Percentiles rank a stretch among this genome's conserved stretches.
Evolutionary conservation across 2,113 vertebrate genomes (phyloP).

Genomic region (Mobula hypostoma): DNA sequence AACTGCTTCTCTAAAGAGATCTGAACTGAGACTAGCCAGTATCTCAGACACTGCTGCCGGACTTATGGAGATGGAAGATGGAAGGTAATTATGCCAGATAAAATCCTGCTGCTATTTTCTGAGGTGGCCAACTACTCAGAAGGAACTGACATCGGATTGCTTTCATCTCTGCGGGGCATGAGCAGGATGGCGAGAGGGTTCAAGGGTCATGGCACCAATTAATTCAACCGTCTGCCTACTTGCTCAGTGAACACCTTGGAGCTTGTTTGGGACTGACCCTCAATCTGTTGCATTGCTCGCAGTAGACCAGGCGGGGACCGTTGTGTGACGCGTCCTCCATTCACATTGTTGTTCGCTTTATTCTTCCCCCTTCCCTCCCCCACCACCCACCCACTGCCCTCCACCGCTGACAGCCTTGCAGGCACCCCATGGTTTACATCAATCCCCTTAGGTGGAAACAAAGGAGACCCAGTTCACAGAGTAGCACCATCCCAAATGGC

Average conservation of each 20-base stretch:
- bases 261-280: slow-evolving; percentile 52
- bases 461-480: slow-evolving; percentile 59
- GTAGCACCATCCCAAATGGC: not conserved
- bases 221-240: slow-evolving; percentile 8
- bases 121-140: not conserved
- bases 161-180: not conserved
- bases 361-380: not conserved
- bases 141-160: not conserved
- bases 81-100: not conserved
- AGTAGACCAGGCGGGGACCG: slow-evolving; percentile 55
- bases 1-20: too few species aligned
- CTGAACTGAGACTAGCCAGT: too few species aligned
- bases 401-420: slow-evolving; percentile 55
- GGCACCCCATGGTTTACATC: slow-evolving; percentile 63
- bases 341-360: slow-evolving; percentile 54
- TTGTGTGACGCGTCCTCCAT: slow-evolving; percentile 57
- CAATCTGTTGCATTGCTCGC: slow-evolving; percentile 65
- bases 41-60: too few species aligned
- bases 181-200: not conserved
- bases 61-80: too few species aligned
- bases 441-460: slow-evolving; percentile 59
- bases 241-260: not conserved
- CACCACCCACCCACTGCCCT: not conserved
- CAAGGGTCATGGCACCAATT: slow-evolving; percentile 8
- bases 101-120: not conserved